Conservation (phyloP, 2,888 invertebrate genomes). For the Anorthoa munda region DNA sequence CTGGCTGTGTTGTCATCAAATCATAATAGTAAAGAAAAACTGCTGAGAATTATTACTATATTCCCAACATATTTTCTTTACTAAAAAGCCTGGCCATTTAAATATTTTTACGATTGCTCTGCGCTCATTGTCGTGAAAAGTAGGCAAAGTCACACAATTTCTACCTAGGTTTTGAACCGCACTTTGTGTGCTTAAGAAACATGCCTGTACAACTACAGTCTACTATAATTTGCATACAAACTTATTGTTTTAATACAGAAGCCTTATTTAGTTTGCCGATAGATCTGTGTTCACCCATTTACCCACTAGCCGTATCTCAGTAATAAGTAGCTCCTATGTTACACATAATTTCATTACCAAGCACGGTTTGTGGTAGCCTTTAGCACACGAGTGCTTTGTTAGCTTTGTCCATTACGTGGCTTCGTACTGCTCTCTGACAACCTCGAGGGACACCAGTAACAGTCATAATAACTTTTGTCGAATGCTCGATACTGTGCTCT, state of each 20-base stretch:
- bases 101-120: neutral
- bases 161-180: neutral
- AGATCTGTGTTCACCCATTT: slow-evolving; percentile 40
- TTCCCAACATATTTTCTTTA: neutral
- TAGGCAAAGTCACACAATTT: neutral
- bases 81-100: no score
- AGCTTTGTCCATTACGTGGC: slow-evolving; percentile 71
- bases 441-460: slow-evolving; percentile 73
- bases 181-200: neutral
- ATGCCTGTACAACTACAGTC: neutral
- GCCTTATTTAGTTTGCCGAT: slow-evolving; percentile 27
- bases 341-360: slow-evolving; percentile 72
- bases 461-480: slow-evolving; percentile 76
- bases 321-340: slow-evolving; percentile 67
- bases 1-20: neutral
- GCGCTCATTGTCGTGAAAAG: neutral
- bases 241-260: neutral
- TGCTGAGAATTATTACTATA: neutral
- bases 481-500: slow-evolving; percentile 66
- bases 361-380: slow-evolving; percentile 64
- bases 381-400: slow-evolving; percentile 64
- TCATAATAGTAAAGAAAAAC: no score
- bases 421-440: slow-evolving; percentile 71
- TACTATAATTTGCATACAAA: neutral
- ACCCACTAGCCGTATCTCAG: slow-evolving; percentile 32